Base-by-base conservation (phyloP, 2,888 invertebrate genomes). In the Automeris io region DNA sequence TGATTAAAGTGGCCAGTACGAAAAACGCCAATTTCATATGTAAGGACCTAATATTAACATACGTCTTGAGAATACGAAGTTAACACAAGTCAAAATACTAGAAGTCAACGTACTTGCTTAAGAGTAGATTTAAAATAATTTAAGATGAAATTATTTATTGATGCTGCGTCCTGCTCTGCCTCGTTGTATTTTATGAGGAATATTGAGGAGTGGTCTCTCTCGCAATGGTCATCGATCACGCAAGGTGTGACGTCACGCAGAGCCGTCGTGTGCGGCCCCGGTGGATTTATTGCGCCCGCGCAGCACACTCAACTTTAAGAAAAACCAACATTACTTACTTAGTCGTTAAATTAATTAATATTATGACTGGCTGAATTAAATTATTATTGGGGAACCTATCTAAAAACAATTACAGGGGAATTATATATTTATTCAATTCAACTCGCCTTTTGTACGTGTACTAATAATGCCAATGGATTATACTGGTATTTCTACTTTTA, bases 221-320 rank as follows among this genome's bases (percentile, higher is more conserved):
- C 70, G 53, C 63, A 62, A 74, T 45, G 54, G 68, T 79, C 76
- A 85, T 86, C 85, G 80, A 86, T 86, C 86, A 86, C 74, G 59
- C 61, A 65, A 75, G 76, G 82, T 85, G 86, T 87, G 85, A 85
- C 86, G 85, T 86, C 85, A 85, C 79, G 81, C 83, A 70, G 82
- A 70, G 83, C 76, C 87, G 71, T 85, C 87, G 87, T 87, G 85
- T 86, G 86, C 81, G 85, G 85, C 85, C 83, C 51, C 65, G 51
- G 68, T 71, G 68, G 73, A 86, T 86, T 86, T 86, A 86, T 86
- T 75, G 85, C 83, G 78, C 70, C 74, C 77, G 80, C 79, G 75
- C 81, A 80, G 80, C 79, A 75, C 81, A 80, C 64, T 66, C 59
- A 70, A 68, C 63, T 61, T 67, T 70, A 57, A 69, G 72, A 73